phyloP scores from a whole-genome alignment of 2,888 invertebrate species.

The Ochropleura leucogaster region DNA sequence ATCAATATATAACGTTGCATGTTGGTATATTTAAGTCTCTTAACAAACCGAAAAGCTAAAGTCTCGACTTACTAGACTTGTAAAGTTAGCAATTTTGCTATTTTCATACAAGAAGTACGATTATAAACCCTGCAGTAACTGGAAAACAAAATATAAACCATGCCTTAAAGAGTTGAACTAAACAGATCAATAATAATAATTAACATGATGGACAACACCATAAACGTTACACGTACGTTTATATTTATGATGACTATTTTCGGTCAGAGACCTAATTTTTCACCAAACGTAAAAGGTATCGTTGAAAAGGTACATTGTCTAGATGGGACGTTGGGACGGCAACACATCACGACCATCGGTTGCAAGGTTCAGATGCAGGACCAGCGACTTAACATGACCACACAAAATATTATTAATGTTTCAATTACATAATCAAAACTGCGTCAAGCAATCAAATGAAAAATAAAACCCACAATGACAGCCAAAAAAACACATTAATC shows the following conservation, averaged over 20 bases:
- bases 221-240: neutral
- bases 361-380: neutral
- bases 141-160: neutral
- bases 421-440: conserved; percentile 47
- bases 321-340: neutral
- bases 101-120: neutral
- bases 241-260: neutral
- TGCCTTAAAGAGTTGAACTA: neutral
- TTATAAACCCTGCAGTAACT: neutral
- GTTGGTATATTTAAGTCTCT: neutral
- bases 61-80: neutral
- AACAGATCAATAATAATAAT: neutral
- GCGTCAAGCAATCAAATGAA: conserved; percentile 34
- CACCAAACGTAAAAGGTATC: neutral
- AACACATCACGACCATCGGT: neutral
- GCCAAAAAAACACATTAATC: conserved; percentile 46
- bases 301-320: neutral
- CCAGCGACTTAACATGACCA: too few species aligned
- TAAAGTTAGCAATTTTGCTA: neutral
- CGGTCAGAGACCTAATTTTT: neutral
- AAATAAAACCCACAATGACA: conserved; percentile 24
- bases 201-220: neutral
- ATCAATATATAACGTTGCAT: neutral
- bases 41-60: neutral
- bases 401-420: neutral